Conservation (phyloP, 2,888 invertebrate genomes). For the Chironomus tentans region DNA sequence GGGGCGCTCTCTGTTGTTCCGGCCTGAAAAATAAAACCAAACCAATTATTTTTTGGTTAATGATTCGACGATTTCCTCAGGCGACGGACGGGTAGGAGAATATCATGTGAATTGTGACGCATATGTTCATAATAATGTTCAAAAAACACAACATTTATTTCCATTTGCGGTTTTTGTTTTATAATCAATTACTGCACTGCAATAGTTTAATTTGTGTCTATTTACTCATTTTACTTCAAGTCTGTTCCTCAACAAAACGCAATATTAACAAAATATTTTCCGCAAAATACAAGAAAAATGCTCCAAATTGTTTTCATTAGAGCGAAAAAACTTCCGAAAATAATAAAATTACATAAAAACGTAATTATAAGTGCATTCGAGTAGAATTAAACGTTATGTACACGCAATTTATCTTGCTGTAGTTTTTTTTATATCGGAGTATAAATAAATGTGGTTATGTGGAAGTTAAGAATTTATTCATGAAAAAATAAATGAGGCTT, state of each 20-base stretch:
- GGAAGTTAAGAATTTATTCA: no score
- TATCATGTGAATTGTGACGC: neutral
- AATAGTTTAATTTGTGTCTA: neutral
- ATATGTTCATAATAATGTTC: neutral
- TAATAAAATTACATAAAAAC: neutral
- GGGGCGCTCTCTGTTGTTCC: neutral
- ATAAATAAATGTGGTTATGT: no score
- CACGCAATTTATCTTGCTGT: no score
- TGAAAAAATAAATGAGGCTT: no score
- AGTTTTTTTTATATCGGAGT: no score
- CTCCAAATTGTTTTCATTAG: neutral
- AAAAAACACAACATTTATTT: neutral
- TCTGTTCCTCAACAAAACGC: no score
- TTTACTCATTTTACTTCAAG: neutral
- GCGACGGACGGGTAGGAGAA: neutral
- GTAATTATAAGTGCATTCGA: no score
- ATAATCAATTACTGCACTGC: neutral
- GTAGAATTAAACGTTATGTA: no score
- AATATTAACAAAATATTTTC: neutral
- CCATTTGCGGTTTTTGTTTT: neutral
- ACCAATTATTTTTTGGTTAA: constrained; percentile 22
- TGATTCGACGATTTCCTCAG: constrained; percentile 16
- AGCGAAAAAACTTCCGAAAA: neutral
- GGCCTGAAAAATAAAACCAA: constrained; percentile 19
- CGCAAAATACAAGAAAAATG: neutral